These are phyloP conservation scores for Maccullochella peelii DNA, from an alignment of 2,113 vertebrate genomes.

Conservation along the genomic window DNA sequence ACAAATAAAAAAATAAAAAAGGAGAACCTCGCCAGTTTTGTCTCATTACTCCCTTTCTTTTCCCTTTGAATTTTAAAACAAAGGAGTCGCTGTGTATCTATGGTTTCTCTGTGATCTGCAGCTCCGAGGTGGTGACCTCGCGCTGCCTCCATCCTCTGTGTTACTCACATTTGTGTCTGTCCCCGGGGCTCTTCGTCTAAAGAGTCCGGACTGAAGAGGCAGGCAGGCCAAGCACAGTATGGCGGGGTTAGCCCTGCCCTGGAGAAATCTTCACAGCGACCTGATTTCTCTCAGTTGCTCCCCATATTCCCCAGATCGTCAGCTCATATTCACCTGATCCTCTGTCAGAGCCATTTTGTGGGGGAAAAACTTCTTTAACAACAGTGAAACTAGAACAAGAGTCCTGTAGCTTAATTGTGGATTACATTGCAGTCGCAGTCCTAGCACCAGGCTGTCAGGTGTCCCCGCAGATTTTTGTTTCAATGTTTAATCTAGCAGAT, in stretches of 20 bases:
- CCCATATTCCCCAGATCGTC: slow-evolving; percentile 51
- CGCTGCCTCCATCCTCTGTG: slow-evolving; percentile 34
- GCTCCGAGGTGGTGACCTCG: slow-evolving; percentile 44
- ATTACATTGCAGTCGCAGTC: not conserved
- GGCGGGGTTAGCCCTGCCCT: slow-evolving; percentile 71
- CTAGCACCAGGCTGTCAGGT: not conserved
- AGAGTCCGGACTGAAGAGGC: slow-evolving; percentile 56
- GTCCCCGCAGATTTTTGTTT: slow-evolving; percentile 28
- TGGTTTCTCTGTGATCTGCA: slow-evolving; percentile 17
- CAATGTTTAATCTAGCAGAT: slow-evolving; percentile 57
- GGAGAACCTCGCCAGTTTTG: not conserved
- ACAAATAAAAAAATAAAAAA: slow-evolving; percentile 36
- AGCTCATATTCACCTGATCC: slow-evolving; percentile 64
- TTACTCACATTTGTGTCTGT: slow-evolving; percentile 68
- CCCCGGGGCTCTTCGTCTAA: slow-evolving; percentile 59
- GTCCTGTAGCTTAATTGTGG: not conserved
- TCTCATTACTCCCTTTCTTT: slow-evolving; percentile 21
- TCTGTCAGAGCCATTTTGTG: slow-evolving; percentile 41
- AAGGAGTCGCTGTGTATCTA: slow-evolving; percentile 29
- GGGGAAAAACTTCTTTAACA: slow-evolving; percentile 24
- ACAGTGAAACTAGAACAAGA: slow-evolving; percentile 31
- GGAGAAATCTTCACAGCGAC: slow-evolving; percentile 71
- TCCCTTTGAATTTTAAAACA: slow-evolving; percentile 40
- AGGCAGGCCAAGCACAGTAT: slow-evolving; percentile 61
- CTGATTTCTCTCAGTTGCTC: slow-evolving; percentile 63